Conservation (phyloP, 2,888 invertebrate genomes). For the Lepetodrilus schrolli region DNA sequence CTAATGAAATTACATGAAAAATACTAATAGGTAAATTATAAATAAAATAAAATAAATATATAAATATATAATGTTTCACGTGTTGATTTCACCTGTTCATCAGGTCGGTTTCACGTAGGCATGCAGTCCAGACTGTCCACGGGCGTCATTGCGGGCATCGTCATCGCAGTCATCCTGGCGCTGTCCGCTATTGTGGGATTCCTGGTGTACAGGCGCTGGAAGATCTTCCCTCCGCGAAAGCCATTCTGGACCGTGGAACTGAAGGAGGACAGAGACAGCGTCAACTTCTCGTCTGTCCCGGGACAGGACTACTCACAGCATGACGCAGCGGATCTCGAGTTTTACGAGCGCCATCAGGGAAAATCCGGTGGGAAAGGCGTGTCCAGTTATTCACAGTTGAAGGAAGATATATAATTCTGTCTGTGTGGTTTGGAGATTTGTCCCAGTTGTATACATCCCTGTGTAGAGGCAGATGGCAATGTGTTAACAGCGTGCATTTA, state of each 20-base stretch:
- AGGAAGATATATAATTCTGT: constrained; percentile 48
- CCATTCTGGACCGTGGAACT: constrained; percentile 70
- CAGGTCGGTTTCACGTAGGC: too few relatives aligned
- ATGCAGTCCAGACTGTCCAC: too few relatives aligned
- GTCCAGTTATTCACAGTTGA: constrained; percentile 44
- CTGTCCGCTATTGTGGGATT: constrained; percentile 52
- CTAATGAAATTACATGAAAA: too few relatives aligned
- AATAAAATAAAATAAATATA: too few relatives aligned
- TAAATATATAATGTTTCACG: too few relatives aligned
- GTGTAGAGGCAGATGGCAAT: too few relatives aligned
- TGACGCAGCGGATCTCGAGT: constrained; percentile 43
- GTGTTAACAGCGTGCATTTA: too few relatives aligned
- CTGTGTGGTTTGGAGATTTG: too few relatives aligned
- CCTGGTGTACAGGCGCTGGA: constrained; percentile 52
- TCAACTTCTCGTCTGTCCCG: constrained; percentile 64
- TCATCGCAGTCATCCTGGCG: constrained; percentile 48
- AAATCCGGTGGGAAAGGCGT: constrained; percentile 30
- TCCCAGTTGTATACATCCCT: too few relatives aligned
- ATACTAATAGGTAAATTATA: too few relatives aligned
- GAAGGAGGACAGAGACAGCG: constrained; percentile 64
- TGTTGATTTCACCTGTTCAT: too few relatives aligned
- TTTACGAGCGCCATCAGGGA: constrained; percentile 50
- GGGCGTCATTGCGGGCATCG: constrained; percentile 54
- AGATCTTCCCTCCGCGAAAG: constrained; percentile 44
- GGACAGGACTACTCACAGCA: constrained; percentile 52